phyloP scores from a whole-genome alignment of 2,113 vertebrate genomes.

The Bufo bufo region DNA sequence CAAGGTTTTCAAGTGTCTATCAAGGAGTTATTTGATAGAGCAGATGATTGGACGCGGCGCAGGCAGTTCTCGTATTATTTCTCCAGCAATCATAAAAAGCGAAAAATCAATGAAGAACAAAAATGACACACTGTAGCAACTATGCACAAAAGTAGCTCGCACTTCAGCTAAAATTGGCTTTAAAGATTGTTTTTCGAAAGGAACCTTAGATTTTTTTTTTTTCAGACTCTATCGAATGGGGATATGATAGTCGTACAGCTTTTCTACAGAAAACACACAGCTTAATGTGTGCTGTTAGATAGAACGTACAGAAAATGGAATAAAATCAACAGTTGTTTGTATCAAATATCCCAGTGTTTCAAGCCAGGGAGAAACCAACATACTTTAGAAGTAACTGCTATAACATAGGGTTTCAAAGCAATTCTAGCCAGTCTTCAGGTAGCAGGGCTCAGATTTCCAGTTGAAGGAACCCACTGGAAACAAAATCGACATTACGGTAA shows the following conservation, averaged over 20 bases:
- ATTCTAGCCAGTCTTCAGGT: neutral
- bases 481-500: too few species aligned
- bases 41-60: slow-evolving; percentile 10
- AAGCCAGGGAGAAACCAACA: neutral
- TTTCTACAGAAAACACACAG: neutral
- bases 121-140: slow-evolving; percentile 20
- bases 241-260: neutral
- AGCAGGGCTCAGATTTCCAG: neutral
- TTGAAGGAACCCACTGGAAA: neutral
- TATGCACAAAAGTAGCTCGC: slow-evolving; percentile 20
- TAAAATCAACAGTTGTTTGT: slow-evolving; percentile 1
- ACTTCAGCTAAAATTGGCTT: slow-evolving; percentile 32
- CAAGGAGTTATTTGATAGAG: slow-evolving; percentile 33
- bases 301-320: neutral
- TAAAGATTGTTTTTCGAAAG: slow-evolving; percentile 39
- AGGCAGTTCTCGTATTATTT: slow-evolving; percentile 27
- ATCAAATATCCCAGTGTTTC: neutral
- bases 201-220: neutral
- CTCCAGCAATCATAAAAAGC: slow-evolving; percentile 42
- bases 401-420: neutral
- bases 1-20: slow-evolving; percentile 21
- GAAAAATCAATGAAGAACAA: slow-evolving; percentile 47
- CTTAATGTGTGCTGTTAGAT: neutral
- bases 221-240: neutral
- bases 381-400: neutral